Evolutionary conservation across 2,888 invertebrate genomes (phyloP).

Genomic region (Seira musarum): DNA sequence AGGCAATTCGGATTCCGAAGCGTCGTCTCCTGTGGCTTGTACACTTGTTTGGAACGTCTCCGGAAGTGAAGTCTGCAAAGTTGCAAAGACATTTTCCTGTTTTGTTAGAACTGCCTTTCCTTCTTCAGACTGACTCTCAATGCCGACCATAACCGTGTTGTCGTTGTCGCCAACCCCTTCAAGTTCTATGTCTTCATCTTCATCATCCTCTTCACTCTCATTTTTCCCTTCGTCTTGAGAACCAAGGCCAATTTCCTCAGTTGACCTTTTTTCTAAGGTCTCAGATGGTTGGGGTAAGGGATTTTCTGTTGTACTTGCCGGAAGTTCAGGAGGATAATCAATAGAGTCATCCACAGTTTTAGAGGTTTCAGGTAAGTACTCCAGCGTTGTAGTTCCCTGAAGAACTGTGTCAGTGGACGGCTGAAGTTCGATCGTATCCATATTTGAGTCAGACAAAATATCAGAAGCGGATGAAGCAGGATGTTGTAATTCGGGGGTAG

Average conservation of each 20-base stretch:
- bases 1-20: too few relatives aligned
- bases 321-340: too few relatives aligned
- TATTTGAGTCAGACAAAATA: background rate
- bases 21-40: too few relatives aligned
- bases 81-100: background rate
- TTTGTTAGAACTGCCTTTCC: background rate
- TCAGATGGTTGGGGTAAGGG: too few relatives aligned
- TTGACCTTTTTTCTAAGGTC: background rate
- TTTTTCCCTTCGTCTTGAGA: background rate
- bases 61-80: background rate
- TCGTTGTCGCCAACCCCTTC: background rate
- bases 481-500: background rate
- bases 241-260: background rate
- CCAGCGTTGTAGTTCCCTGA: slow-evolving; percentile 25
- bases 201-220: too few relatives aligned
- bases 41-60: too few relatives aligned
- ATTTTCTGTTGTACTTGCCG: too few relatives aligned
- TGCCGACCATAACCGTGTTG: background rate
- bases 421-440: slow-evolving; percentile 29
- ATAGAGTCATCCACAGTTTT: slow-evolving; percentile 38
- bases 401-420: slow-evolving; percentile 45
- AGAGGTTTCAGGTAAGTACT: slow-evolving; percentile 41
- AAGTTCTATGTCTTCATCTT: background rate
- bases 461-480: background rate
- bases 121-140: too few relatives aligned